phyloP scores from a whole-genome alignment of 2,888 invertebrate genomes.

The Macropis europaea region DNA sequence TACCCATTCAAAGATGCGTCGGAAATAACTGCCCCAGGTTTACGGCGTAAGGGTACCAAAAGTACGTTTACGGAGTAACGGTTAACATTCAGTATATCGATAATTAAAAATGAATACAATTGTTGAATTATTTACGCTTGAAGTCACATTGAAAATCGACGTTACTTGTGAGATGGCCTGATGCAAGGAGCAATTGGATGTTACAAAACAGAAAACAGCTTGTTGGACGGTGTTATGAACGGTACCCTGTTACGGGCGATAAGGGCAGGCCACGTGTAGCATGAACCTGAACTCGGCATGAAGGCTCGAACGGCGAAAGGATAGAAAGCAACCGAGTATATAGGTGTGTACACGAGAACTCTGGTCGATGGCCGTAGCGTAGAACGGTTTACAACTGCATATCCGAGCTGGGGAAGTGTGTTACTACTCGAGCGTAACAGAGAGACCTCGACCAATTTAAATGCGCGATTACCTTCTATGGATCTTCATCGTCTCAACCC shows the following conservation, averaged over 20 bases:
- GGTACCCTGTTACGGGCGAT: conserved; percentile 20
- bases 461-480: conserved; percentile 59
- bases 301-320: conserved; percentile 49
- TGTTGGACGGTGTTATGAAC: too few relatives aligned
- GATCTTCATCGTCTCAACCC: conserved; percentile 44
- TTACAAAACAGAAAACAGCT: too few relatives aligned
- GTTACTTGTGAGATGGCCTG: too few relatives aligned
- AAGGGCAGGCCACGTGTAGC: conserved; percentile 50
- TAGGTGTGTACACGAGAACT: conserved; percentile 20
- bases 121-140: too few relatives aligned
- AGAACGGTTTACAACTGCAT: conserved; percentile 56
- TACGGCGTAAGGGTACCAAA: too few relatives aligned
- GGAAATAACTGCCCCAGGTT: too few relatives aligned
- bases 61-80: too few relatives aligned
- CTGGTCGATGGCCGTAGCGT: conserved; percentile 60
- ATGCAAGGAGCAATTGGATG: too few relatives aligned
- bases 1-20: too few relatives aligned
- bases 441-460: conserved; percentile 65
- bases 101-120: too few relatives aligned
- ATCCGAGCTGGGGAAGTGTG: conserved; percentile 55
- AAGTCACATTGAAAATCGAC: too few relatives aligned
- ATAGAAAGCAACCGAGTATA: conserved; percentile 22
- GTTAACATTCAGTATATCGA: too few relatives aligned
- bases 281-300: conserved; percentile 57
- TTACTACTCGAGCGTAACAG: conserved; percentile 64